Base-by-base conservation (phyloP, 2,797 vertebrate genomes). In the Carcharodon carcharias region DNA sequence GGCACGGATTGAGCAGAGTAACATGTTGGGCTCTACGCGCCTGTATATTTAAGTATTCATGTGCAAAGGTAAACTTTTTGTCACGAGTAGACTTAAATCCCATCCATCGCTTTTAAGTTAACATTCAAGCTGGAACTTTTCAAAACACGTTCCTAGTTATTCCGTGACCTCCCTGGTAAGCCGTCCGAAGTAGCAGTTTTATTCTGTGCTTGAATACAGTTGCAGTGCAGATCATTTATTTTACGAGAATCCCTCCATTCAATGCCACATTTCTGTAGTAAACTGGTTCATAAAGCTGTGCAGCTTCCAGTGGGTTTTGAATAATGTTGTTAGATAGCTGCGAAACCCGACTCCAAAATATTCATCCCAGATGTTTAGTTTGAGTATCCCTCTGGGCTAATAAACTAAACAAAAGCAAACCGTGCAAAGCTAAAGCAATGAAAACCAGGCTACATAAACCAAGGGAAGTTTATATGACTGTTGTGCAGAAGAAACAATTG, bases 331-430 rank as follows among this genome's bases (percentile, higher is more conserved):
- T 98, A 98, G 98, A 98, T 98, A 99, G 98, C 97, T 97, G 97
- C 98, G 98, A 98, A 99, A 98, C 97, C 97, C 97, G 98, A 98
- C 98, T 98, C 98, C 97, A 97, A 98, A 98, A 98, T 98, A 98
- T 98, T 98, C 97, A 97, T 97, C 98, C 97, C 98, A 97, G 98
- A 98, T 99, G 98, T 99, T 99, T 99, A 98, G 98, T 98, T 98
- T 98, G 98, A 98, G 98, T 99, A 99, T 99, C 98, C 99, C 98
- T 98, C 98, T 98, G 98, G 98, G 98, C 99, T 99, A 99, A 99
- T 99, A 99, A 99, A 99, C 98, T 98, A 99, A 99, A 99, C 98
- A 99, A 98, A 99, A 98, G 98, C 99, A 99, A 99, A 99, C 98
- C 98, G 97, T 98, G 98, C 98, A 98, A 99, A 99, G 99, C 99